A percentile compares a stretch with the other conserved stretches of the same genome.
These are phyloP conservation scores for Mungos mungo DNA, from an alignment of 2,113 vertebrate genomes.

Conservation along the genomic window DNA sequence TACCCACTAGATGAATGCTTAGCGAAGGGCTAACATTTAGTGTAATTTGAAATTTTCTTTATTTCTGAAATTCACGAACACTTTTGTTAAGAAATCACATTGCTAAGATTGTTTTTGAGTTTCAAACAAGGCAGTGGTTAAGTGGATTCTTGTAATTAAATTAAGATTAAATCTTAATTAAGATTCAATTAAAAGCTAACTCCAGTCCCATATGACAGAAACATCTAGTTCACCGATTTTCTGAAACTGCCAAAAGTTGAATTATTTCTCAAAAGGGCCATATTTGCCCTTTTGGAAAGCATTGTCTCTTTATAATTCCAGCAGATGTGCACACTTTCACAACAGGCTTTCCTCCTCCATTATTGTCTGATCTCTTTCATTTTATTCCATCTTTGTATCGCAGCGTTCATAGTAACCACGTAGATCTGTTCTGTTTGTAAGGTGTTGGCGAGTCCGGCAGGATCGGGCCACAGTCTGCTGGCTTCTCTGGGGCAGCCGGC, in stretches of 20 bases:
- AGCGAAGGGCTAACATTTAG: neutral
- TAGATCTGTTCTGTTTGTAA: neutral
- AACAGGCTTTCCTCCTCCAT: neutral
- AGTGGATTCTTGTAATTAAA: neutral
- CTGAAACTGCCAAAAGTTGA: neutral
- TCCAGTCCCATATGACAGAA: neutral
- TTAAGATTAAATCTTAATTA: neutral
- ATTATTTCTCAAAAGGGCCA: neutral
- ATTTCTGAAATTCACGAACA: neutral
- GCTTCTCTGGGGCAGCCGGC: neutral
- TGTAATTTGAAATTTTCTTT: neutral
- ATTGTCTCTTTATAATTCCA: neutral
- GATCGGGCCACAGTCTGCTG: neutral
- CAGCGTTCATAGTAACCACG: neutral
- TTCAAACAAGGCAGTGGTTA: neutral
- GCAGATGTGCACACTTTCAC: neutral
- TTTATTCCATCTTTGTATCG: neutral
- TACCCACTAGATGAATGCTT: neutral
- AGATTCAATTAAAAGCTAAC: neutral
- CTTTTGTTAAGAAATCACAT: neutral
- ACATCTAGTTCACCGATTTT: neutral
- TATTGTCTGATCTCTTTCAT: neutral
- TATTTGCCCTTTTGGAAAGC: neutral
- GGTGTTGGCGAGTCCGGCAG: neutral
- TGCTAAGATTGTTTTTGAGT: neutral